phyloP scores from a whole-genome alignment of 2,113 vertebrate genomes.

The Triplophysa tibetana region DNA sequence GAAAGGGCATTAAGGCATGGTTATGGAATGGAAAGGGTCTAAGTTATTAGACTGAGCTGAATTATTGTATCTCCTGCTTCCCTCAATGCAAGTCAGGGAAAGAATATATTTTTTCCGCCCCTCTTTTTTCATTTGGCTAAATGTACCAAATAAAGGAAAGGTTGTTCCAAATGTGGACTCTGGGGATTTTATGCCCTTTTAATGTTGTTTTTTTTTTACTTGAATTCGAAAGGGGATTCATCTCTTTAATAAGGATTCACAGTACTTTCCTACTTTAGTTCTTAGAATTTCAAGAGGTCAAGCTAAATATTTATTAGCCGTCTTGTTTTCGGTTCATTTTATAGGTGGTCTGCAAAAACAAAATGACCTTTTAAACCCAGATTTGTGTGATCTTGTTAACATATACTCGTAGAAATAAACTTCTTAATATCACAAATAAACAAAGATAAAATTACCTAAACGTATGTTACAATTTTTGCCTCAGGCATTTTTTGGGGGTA shows the following conservation, averaged over 20 bases:
- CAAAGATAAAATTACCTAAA: too few relatives aligned
- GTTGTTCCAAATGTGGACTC: neutral
- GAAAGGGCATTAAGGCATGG: constrained; percentile 32
- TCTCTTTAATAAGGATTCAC: constrained; percentile 7
- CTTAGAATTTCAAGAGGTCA: neutral
- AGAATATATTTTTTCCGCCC: neutral
- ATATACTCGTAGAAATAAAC: too few relatives aligned
- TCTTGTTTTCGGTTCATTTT: too few relatives aligned
- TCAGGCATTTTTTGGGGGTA: too few relatives aligned
- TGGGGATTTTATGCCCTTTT: neutral
- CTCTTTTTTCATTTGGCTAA: constrained; percentile 6
- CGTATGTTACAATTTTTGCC: too few relatives aligned
- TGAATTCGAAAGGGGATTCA: neutral
- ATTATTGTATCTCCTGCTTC: constrained; percentile 37
- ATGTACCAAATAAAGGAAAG: constrained; percentile 35
- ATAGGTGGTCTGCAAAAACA: too few relatives aligned
- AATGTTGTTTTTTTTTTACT: neutral
- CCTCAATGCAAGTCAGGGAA: neutral
- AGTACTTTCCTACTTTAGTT: neutral
- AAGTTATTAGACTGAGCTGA: constrained; percentile 43
- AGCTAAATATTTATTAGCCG: too few relatives aligned
- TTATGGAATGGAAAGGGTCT: constrained; percentile 26
- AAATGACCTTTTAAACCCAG: too few relatives aligned
- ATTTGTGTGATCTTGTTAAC: too few relatives aligned
- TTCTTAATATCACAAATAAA: too few relatives aligned